Base-by-base conservation (phyloP, 2,797 vertebrate species). In the Acestrorhynchus altus region DNA sequence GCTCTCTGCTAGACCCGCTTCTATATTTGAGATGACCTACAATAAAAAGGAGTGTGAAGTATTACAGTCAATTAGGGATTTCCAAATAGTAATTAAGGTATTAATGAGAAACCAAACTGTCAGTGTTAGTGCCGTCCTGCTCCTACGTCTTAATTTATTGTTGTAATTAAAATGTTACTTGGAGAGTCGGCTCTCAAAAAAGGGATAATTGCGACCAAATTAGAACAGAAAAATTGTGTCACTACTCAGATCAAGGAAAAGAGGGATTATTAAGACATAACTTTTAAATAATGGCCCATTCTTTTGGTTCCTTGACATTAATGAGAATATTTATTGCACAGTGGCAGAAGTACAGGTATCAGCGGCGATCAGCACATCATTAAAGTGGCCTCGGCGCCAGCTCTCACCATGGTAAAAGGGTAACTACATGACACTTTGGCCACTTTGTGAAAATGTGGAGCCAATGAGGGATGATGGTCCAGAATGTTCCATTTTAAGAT, bases 61-160 rank as follows among this genome's bases (percentile, higher is more conserved):
- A 92, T 90, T 89, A 89, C 82, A 91, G 91, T 88, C 77, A 71
- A 89, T 89, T 88, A 74, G 40, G 83, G 87, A 90, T 91, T 91
- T 88, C 85, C 86, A 91, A 90, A 88, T 85, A 88, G 80, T 84
- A 88, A 88, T 88, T 90, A 90, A 81, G 81, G 84, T 90, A 91
- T 87, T 88, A 83, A 91, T 90, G 79, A 85, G 89, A 87, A 91
- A 89, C 87, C 76, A 81, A 79, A 74, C 70, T 82, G 74, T 79
- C 69, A 54, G 84, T 85, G 79, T 88, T 88, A 82, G 80, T 82
- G 82, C 81, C 69, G 81, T 66, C 83, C 78, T 81, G 75, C 84
- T 86, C 81, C 82, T 78, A 81, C 71, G 59, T 84, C 76, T 84
- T 84, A 82, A 88, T 89, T 88, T 86, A 86, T 72, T 72, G 73